These are phyloP conservation scores for Paracyclopina nana DNA, from an alignment of 1,140 invertebrate genomes.

Conservation along the genomic window DNA sequence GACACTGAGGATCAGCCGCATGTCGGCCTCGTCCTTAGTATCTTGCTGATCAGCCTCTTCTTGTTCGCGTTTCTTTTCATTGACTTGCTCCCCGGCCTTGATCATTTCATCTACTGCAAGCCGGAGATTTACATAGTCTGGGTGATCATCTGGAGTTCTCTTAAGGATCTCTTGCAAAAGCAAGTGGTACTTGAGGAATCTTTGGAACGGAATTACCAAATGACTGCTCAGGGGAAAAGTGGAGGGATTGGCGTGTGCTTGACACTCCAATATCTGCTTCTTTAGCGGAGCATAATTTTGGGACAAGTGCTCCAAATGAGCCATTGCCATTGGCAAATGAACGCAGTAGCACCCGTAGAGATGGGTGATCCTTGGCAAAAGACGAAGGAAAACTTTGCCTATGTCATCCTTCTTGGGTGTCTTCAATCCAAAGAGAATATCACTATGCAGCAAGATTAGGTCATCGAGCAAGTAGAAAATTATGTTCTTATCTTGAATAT, in stretches of 20 bases:
- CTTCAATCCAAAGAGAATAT: slow-evolving; percentile 3
- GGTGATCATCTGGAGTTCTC: neutral
- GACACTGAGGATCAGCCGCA: slow-evolving; percentile 1
- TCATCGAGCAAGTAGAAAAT: slow-evolving; percentile 13
- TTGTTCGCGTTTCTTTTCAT: slow-evolving; percentile 9
- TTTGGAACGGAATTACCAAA: slow-evolving; percentile 15
- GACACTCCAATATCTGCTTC: neutral
- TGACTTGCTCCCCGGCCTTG: neutral
- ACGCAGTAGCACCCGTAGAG: slow-evolving; percentile 10
- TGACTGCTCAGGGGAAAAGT: slow-evolving; percentile 14
- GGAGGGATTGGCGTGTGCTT: slow-evolving; percentile 1
- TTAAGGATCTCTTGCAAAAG: slow-evolving; percentile 5
- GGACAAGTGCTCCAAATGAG: neutral
- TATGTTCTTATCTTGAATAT: neutral
- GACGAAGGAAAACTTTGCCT: slow-evolving; percentile 4
- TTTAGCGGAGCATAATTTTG: neutral
- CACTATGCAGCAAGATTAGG: slow-evolving; percentile 10
- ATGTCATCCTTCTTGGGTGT: neutral
- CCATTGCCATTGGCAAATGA: slow-evolving; percentile 4
- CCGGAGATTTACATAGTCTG: slow-evolving; percentile 1
- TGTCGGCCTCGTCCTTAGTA: slow-evolving; percentile 2
- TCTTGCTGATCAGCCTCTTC: slow-evolving; percentile 3
- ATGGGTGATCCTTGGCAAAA: neutral
- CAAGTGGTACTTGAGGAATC: slow-evolving; percentile 14
- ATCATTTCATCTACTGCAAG: neutral